Conservation (phyloP, 1,140 invertebrate species). For the Vollenhovia emeryi region DNA sequence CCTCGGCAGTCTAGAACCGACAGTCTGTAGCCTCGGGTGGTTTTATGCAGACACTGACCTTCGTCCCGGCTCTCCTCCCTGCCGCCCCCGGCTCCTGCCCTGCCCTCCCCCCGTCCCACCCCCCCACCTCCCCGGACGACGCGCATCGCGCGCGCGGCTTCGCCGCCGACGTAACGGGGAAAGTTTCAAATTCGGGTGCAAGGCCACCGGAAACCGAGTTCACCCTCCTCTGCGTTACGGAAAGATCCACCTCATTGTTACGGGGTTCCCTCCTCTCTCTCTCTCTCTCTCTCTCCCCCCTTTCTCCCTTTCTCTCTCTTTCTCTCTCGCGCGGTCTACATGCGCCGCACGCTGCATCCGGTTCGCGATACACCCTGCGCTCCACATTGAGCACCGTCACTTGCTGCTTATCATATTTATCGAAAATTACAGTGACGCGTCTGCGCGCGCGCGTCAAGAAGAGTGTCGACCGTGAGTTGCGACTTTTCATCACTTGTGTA, state of each 20-base stretch:
- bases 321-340: neutral
- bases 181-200: slow-evolving; percentile 85
- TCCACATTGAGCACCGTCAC: slow-evolving; percentile 12
- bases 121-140: slow-evolving; percentile 53
- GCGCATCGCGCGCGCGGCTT: slow-evolving; percentile 50
- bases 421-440: slow-evolving; percentile 9
- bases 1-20: slow-evolving; percentile 79
- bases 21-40: slow-evolving; percentile 80
- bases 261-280: neutral
- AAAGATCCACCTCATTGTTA: slow-evolving; percentile 51
- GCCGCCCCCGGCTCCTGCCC: slow-evolving; percentile 42
- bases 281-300: neutral
- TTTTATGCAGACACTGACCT: slow-evolving; percentile 86
- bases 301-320: neutral
- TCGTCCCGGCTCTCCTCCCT: slow-evolving; percentile 77
- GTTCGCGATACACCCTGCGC: neutral
- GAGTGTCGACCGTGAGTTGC: neutral
- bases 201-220: slow-evolving; percentile 80
- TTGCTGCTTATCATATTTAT: slow-evolving; percentile 51
- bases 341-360: slow-evolving; percentile 4
- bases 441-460: neutral
- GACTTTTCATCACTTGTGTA: neutral
- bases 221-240: slow-evolving; percentile 57
- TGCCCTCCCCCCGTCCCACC: slow-evolving; percentile 46
- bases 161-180: slow-evolving; percentile 79